Percentiles rank a stretch among this genome's conserved stretches.
These are phyloP conservation scores for Gymnosoma rotundatum DNA, from an alignment of 2,888 invertebrate species.

Conservation along the genomic window DNA sequence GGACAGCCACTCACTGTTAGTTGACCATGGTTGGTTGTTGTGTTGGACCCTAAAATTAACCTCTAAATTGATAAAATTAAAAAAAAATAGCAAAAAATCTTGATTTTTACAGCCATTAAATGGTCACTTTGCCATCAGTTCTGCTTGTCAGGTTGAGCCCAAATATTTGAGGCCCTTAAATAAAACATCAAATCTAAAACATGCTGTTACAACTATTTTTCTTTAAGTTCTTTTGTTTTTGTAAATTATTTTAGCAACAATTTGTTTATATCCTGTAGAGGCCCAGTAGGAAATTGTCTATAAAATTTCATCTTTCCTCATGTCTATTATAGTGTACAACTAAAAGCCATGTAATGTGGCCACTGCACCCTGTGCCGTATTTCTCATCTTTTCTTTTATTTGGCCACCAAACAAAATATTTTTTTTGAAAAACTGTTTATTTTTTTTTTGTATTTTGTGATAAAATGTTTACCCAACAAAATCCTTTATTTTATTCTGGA, in stretches of 20 bases:
- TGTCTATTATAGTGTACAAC: neutral
- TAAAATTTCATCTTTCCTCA: neutral
- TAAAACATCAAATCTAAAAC: slow-evolving; percentile 64
- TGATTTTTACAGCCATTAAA: slow-evolving; percentile 49
- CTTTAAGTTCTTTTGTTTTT: neutral
- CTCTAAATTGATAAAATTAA: slow-evolving; percentile 26
- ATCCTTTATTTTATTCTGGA: neutral
- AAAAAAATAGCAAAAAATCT: slow-evolving; percentile 23
- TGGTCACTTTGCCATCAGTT: slow-evolving; percentile 55
- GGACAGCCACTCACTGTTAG: slow-evolving; percentile 1
- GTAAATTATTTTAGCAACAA: slow-evolving; percentile 21
- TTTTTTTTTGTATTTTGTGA: neutral
- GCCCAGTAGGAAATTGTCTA: slow-evolving; percentile 38
- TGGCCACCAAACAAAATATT: slow-evolving; percentile 20
- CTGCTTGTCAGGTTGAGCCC: slow-evolving; percentile 52
- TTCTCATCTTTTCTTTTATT: slow-evolving; percentile 19
- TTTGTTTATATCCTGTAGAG: slow-evolving; percentile 41
- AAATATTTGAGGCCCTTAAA: slow-evolving; percentile 65
- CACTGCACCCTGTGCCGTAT: neutral
- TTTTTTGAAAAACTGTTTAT: neutral
- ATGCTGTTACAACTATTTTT: slow-evolving; percentile 30
- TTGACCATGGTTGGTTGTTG: slow-evolving; percentile 25
- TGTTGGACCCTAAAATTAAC: slow-evolving; percentile 43
- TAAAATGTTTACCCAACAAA: slow-evolving; percentile 27
- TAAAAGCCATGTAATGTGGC: slow-evolving; percentile 44